Evolutionary conservation across 1,140 invertebrate species (phyloP).

Genomic region (Sycobia sp.): DNA sequence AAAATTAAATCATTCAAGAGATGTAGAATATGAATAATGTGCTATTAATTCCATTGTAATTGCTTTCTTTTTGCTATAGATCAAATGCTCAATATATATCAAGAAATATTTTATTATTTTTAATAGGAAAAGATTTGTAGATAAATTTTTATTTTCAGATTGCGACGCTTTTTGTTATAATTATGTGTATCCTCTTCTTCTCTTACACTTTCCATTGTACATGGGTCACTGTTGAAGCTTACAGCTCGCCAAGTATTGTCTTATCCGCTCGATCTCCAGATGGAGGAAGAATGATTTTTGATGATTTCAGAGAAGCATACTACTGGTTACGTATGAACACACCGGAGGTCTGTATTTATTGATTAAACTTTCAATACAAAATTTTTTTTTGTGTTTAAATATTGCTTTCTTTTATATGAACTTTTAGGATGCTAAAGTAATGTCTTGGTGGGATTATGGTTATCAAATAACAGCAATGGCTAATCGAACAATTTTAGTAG

Average conservation of each 20-base stretch:
- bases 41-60: too few species aligned
- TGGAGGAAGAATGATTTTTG: constrained; percentile 94
- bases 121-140: not conserved
- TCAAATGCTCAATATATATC: too few species aligned
- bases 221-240: constrained; percentile 99
- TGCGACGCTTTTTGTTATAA: constrained; percentile 81
- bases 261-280: constrained; percentile 93
- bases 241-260: constrained; percentile 96
- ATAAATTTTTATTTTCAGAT: constrained; percentile 63
- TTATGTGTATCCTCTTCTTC: constrained; percentile 85
- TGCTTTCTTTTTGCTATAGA: too few species aligned
- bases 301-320: constrained; percentile 97
- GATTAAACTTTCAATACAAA: not conserved
- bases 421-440: constrained; percentile 87
- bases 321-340: constrained; percentile 98
- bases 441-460: constrained; percentile 99
- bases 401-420: constrained; percentile 26
- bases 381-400: not conserved
- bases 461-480: constrained; percentile 99
- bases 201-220: constrained; percentile 96
- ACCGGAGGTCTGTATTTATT: constrained; percentile 72
- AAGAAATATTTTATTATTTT: not conserved
- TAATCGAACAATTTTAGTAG: constrained; percentile 96
- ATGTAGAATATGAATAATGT: too few species aligned
- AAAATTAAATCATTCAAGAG: too few species aligned